phyloP scores from a whole-genome alignment of 2,113 vertebrate genomes.

The Perognathus longimembris region DNA sequence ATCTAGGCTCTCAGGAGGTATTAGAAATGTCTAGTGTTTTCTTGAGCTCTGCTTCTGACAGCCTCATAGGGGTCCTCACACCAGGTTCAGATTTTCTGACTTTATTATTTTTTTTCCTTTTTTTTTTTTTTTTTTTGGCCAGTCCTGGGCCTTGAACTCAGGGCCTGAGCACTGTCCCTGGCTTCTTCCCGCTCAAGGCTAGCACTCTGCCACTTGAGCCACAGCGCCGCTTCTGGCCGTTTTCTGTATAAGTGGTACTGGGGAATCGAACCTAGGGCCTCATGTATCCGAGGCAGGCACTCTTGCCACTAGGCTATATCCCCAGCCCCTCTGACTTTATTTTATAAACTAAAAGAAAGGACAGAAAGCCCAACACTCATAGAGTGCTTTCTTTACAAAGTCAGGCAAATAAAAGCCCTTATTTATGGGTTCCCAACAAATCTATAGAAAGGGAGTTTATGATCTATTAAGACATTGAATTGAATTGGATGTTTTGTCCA shows the following conservation, averaged over 20 bases:
- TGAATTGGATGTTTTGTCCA: background rate
- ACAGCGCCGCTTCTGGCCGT: no score
- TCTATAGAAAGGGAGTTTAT: background rate
- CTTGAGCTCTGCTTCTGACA: background rate
- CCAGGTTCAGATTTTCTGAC: conserved; percentile 39
- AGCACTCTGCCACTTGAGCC: no score
- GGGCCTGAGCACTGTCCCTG: no score
- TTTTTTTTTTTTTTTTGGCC: no score
- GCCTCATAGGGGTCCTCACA: background rate
- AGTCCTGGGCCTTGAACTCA: no score
- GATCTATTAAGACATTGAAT: conserved; percentile 13
- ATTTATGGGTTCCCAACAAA: background rate
- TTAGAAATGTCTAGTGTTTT: conserved; percentile 52
- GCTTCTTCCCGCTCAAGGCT: no score
- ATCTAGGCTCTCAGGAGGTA: background rate
- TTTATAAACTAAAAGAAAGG: conserved; percentile 25
- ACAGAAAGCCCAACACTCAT: background rate
- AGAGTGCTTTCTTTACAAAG: conserved; percentile 23
- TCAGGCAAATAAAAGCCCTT: conserved; percentile 19
- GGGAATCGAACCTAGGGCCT: no score
- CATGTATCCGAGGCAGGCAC: no score
- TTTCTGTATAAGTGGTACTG: no score
- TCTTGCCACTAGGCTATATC: no score
- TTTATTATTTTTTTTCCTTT: no score
- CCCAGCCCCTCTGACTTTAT: no score